These are phyloP conservation scores for Gryon sp. DNA, from an alignment of 1,140 invertebrate species.

Conservation along the genomic window DNA sequence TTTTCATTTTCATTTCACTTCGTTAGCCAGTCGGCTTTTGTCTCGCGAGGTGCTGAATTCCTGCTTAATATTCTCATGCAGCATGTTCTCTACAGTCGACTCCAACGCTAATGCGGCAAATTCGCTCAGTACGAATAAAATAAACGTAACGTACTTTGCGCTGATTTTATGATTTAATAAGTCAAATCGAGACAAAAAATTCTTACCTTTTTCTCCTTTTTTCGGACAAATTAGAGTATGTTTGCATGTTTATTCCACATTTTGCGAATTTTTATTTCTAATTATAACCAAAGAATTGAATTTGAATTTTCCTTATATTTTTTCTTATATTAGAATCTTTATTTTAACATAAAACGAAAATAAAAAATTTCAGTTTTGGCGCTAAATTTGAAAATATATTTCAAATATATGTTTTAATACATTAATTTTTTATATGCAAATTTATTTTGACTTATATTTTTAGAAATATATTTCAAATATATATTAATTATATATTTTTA, in stretches of 20 bases:
- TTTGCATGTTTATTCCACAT: not conserved
- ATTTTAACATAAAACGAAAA: too few relatives aligned
- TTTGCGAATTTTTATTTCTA: too few relatives aligned
- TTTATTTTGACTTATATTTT: too few relatives aligned
- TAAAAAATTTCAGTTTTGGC: too few relatives aligned
- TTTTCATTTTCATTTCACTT: constrained; percentile 63
- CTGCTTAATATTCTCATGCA: constrained; percentile 56
- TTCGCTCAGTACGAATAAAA: constrained; percentile 48
- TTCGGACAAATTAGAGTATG: not conserved
- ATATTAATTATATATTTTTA: too few relatives aligned
- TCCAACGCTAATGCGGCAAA: constrained; percentile 53
- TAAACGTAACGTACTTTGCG: constrained; percentile 33
- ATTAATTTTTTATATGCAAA: too few relatives aligned
- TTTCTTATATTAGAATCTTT: too few relatives aligned
- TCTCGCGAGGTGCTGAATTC: constrained; percentile 52
- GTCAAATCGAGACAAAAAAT: constrained; percentile 11
- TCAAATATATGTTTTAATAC: too few relatives aligned
- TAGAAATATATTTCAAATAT: too few relatives aligned
- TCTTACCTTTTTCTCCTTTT: not conserved
- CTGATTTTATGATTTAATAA: constrained; percentile 49
- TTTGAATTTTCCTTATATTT: too few relatives aligned
- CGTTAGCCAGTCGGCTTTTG: constrained; percentile 57
- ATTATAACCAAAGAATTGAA: too few relatives aligned
- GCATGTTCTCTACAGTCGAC: constrained; percentile 45
- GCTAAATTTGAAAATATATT: too few relatives aligned